Base-by-base conservation (phyloP, 2,888 invertebrate genomes). In the Incurvaria masculella region DNA sequence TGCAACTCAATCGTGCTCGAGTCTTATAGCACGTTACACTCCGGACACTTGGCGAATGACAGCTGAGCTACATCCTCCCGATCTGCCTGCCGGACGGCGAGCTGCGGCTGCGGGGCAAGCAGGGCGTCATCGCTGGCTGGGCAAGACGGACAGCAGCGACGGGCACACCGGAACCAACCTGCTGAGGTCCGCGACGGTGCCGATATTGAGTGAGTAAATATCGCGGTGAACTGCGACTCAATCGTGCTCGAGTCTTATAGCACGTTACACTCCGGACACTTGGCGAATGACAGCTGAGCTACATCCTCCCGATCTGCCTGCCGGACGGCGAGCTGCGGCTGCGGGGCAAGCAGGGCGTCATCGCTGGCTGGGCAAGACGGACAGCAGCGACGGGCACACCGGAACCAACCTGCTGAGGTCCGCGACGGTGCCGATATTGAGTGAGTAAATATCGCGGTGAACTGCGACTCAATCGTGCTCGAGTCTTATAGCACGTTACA, bases 301-400 rank as follows among this genome's bases (percentile, higher is more conserved):
- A 91, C 59, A 90, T 92, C 53, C 69, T 87, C 21, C 91, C 92
- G 1, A 89, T 92, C 50, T 92, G 92, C 59, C 73, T 92, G 41
- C 92, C 92, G 0, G 79, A 81, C 8, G 50, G 59, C 0, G 71
- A 70, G 17, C 54, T 76, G 56, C 68, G 71, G 21, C 46, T 76
- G 2, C 46, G 71, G 1, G 78, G 78, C 0, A 65, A 68, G 47
- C 61, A 68, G 0, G 79, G 75, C 0, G 71, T 79, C 1, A 89
- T 91, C 0, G 91, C 91, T 0, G 91, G 91, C 1, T 92, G 91
- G 91, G 91, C 1, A 91, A 91, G 66, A 88, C 89, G 1, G 88
- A 88, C 53, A 79, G 86, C 0, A 84, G 83, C 41, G 81, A 80
- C 50, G 84, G 87, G 1, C 87, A 90, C 53, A 87, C 88, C 14